Evolutionary conservation across 2,888 invertebrate species (phyloP).

Genomic region (Diplazon laetatorius): DNA sequence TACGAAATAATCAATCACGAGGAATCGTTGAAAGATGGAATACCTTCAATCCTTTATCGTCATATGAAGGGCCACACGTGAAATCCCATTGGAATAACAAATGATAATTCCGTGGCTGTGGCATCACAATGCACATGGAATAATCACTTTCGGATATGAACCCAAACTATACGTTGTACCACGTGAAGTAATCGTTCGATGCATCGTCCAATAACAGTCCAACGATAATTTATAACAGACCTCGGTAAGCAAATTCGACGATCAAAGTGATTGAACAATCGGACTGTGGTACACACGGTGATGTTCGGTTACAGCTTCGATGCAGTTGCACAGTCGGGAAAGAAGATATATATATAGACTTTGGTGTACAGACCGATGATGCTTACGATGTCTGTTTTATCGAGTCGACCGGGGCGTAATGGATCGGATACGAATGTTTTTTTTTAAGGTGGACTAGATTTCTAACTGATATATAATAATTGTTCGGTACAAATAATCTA

Average conservation of each 20-base stretch:
- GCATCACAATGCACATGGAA: background rate
- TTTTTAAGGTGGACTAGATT: too few relatives aligned
- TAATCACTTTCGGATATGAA: conserved; percentile 24
- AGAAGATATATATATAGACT: too few relatives aligned
- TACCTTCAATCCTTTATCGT: background rate
- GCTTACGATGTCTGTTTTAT: background rate
- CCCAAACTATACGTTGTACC: background rate
- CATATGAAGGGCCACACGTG: background rate
- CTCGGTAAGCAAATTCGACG: conserved; percentile 15
- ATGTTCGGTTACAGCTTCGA: conserved; percentile 10
- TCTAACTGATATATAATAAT: too few relatives aligned
- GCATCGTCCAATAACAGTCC: conserved; percentile 18
- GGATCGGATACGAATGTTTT: too few relatives aligned
- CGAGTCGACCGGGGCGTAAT: background rate
- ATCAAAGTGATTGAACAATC: conserved; percentile 22
- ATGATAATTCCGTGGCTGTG: conserved; percentile 28
- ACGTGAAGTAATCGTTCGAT: conserved; percentile 29
- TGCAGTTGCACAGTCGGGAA: conserved; percentile 16
- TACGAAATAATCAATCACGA: conserved; percentile 36
- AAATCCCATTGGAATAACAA: conserved; percentile 30
- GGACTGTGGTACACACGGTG: conserved; percentile 13
- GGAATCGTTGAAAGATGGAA: background rate
- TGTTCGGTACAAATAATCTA: too few relatives aligned
- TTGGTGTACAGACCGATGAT: too few relatives aligned
- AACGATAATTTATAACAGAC: conserved; percentile 34